Evolutionary conservation across 2,113 vertebrate genomes (phyloP), one percentile per base, ranked within the genome.

Genomic region (Heteronetta atricapilla): DNA sequence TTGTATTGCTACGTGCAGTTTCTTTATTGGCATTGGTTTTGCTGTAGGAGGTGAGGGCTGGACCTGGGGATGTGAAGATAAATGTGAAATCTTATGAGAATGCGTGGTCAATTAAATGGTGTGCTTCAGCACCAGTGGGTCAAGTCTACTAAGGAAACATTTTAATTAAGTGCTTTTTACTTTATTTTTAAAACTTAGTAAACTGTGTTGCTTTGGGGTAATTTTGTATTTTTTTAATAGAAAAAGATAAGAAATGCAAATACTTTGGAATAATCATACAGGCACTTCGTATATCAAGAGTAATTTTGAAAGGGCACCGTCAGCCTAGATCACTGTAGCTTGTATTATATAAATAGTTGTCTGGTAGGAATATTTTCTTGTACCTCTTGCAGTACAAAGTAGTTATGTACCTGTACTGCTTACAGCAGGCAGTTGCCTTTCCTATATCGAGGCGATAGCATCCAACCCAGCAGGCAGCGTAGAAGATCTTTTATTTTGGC

Each of bases 221-320:
- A n/a, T 53, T 82, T 68, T 33, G 11, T 3, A 9, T 52, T 83
- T 48, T 22, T 66, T 90, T 80, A 76, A 33, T 60, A 2, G 48
- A 29, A 28, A 26, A 53, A 53, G 28, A 28, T 29, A 17, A 64
- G 70, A 76, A 73, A 58, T 73, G 33, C 22, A 19, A 89, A 34
- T 33, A 10, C 1, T 2, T 58, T n/a, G n/a, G 44, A 86, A 58
- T 0, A 2, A 5, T 44, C 50, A 48, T 31, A 6, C 13, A 36
- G 70, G 19, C 29, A 19, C 21, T 8, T 55, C 4, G 1, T 16
- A 4, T 8, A 2, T 14, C 26, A 72, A 77, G 33, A 36, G 33
- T 38, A 10, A 31, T 67, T 86, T 7, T 44, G 60, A 53, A 69
- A 82, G 52, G 26, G 31, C 59, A 58, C 31, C 40, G 29, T 33